phyloP scores from a whole-genome alignment of 2,113 vertebrate species.

The Anoplopoma fimbria region DNA sequence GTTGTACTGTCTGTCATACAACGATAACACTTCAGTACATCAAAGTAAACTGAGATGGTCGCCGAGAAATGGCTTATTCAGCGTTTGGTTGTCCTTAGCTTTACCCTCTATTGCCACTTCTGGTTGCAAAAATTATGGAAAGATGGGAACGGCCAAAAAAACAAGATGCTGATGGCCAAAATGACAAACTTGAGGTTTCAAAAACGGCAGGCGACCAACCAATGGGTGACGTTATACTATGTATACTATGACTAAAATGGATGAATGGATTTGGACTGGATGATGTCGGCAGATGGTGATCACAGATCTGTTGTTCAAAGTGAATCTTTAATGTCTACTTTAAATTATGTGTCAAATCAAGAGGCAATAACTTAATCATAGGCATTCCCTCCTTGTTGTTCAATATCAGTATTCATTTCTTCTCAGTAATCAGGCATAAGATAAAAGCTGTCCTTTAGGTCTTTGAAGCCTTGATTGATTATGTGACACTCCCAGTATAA shows the following conservation, averaged over 20 bases:
- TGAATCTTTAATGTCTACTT: not conserved
- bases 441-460: conserved; percentile 54
- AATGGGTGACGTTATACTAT: too few species aligned
- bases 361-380: not conserved
- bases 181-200: too few species aligned
- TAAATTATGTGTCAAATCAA: conserved; percentile 28
- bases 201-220: too few species aligned
- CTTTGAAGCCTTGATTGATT: conserved; percentile 46
- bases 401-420: conserved; percentile 40
- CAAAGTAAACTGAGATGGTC: too few species aligned
- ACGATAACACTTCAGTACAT: too few species aligned
- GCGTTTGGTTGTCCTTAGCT: too few species aligned
- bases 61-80: too few species aligned
- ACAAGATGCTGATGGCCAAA: too few species aligned
- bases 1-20: too few species aligned
- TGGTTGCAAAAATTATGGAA: too few species aligned
- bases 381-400: conserved; percentile 9
- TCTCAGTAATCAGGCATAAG: conserved; percentile 12
- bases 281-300: not conserved
- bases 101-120: too few species aligned
- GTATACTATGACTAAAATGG: not conserved
- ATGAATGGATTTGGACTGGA: not conserved
- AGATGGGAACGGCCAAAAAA: too few species aligned
- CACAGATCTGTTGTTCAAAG: not conserved
- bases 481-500: conserved; percentile 26